Evolutionary conservation across 1,140 invertebrate genomes (phyloP).

Genomic region (Littorina saxatilis): DNA sequence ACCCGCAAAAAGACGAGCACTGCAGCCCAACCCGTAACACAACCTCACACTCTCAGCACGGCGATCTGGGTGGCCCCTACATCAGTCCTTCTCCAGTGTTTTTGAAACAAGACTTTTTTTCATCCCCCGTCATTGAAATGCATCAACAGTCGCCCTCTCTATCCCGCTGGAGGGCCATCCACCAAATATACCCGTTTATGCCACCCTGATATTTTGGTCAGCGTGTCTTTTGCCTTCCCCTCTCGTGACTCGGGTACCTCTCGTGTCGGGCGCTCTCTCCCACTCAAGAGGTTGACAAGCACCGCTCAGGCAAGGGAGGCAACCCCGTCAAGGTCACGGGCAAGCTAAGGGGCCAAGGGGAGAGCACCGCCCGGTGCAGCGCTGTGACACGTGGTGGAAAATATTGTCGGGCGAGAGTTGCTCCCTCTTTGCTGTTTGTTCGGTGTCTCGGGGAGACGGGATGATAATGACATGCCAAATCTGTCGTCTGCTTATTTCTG

Average conservation of each 20-base stretch:
- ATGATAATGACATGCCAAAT: neutral
- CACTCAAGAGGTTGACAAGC: neutral
- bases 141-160: neutral
- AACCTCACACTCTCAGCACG: no score
- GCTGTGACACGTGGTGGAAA: slow-evolving; percentile 4
- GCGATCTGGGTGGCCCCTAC: no score
- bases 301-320: neutral
- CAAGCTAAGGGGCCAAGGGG: no score
- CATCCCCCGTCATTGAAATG: neutral
- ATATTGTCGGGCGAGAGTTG: no score
- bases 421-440: neutral
- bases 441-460: neutral
- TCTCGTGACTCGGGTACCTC: no score
- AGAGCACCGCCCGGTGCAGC: neutral
- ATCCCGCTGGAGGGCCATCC: neutral
- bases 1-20: no score
- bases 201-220: neutral
- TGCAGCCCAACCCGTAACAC: no score
- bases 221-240: no score
- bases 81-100: no score
- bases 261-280: neutral
- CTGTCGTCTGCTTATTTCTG: neutral
- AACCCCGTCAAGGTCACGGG: neutral
- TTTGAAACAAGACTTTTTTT: no score
- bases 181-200: neutral